Conservation (phyloP, 2,888 invertebrate genomes). For the Plebejus argus region DNA sequence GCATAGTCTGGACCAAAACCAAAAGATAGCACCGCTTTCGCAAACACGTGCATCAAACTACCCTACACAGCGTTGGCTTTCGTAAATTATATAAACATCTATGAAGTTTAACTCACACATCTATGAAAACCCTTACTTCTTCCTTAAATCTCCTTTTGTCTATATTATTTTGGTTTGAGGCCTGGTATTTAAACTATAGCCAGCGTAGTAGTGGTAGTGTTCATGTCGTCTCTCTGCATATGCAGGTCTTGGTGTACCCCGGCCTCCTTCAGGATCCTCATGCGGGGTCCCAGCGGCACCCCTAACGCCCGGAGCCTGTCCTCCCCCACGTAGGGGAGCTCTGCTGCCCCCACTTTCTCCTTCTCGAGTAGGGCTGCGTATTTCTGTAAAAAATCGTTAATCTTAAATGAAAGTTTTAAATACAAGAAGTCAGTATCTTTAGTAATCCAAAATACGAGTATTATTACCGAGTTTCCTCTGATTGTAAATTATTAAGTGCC, state of each 20-base stretch:
- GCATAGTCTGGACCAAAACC: too few relatives aligned
- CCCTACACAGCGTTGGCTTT: too few relatives aligned
- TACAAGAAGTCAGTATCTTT: not conserved
- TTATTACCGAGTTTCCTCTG: too few relatives aligned
- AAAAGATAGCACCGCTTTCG: too few relatives aligned
- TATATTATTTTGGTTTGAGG: not conserved
- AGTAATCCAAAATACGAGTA: constrained; percentile 43
- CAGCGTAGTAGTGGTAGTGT: constrained; percentile 78
- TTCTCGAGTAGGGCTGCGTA: constrained; percentile 91
- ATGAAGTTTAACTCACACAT: too few relatives aligned
- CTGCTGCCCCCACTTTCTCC: constrained; percentile 94
- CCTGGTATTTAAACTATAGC: constrained; percentile 58
- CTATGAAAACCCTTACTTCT: not conserved
- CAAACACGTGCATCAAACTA: too few relatives aligned
- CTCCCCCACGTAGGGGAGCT: constrained; percentile 94
- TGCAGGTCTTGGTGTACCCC: constrained; percentile 80
- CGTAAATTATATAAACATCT: too few relatives aligned
- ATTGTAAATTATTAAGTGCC: too few relatives aligned
- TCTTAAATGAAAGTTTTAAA: not conserved
- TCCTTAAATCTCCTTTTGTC: not conserved
- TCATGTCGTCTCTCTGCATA: constrained; percentile 64
- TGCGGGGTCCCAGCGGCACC: constrained; percentile 93
- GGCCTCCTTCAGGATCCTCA: constrained; percentile 94
- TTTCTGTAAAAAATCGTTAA: constrained; percentile 82
- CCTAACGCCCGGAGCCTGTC: constrained; percentile 93